phyloP scores from a whole-genome alignment of 2,888 invertebrate species.

The Syritta pipiens region DNA sequence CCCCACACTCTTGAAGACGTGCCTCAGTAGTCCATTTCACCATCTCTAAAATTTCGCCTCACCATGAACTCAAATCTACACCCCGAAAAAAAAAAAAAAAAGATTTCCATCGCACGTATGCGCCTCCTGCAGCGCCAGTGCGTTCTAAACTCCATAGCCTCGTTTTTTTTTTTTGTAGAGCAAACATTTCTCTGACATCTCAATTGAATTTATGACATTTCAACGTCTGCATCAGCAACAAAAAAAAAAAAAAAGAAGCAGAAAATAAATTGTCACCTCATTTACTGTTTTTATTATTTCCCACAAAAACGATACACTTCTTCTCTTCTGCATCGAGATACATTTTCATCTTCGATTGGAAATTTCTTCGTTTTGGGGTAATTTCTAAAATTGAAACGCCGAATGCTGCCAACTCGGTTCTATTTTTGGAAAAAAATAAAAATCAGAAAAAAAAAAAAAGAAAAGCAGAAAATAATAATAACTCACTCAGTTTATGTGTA shows the following conservation, averaged over 20 bases:
- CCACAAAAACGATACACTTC: conserved; percentile 35
- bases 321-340: conserved; percentile 29
- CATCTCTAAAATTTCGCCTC: too few species aligned
- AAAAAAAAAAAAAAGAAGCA: too few species aligned
- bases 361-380: conserved; percentile 62
- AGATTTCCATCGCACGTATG: too few species aligned
- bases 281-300: conserved; percentile 22
- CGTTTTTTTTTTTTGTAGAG: conserved; percentile 13
- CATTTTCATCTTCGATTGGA: conserved; percentile 55
- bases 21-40: too few species aligned
- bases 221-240: too few species aligned
- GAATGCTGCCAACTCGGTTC: conserved; percentile 63
- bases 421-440: conserved; percentile 54
- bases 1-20: too few species aligned
- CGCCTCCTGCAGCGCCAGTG: background rate
- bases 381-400: conserved; percentile 65
- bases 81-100: too few species aligned
- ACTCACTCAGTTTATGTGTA: conserved; percentile 40
- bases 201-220: conserved; percentile 44
- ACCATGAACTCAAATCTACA: too few species aligned
- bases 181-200: conserved; percentile 52
- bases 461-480: conserved; percentile 35
- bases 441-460: conserved; percentile 11
- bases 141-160: background rate
- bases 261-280: background rate